Conservation (phyloP, 1,140 invertebrate species). For the Camponotus vicinus region DNA sequence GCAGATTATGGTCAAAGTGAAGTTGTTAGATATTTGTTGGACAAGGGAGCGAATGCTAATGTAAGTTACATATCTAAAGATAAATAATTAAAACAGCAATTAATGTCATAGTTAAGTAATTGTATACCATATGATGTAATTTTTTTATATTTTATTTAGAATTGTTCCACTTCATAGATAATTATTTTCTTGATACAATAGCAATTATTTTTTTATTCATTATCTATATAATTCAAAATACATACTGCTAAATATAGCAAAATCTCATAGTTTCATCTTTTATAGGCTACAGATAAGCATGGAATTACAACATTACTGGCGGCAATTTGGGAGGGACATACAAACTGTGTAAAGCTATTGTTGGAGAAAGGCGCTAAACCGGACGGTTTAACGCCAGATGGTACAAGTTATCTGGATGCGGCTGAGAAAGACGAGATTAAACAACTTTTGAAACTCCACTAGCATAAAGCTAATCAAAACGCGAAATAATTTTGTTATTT, state of each 20-base stretch:
- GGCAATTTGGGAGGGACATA: conserved; percentile 98
- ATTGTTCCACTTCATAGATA: not conserved
- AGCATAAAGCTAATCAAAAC: conserved; percentile 80
- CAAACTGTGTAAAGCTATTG: conserved; percentile 94
- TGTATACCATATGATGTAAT: not conserved
- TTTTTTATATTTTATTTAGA: not conserved
- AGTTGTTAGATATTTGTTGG: conserved; percentile 95
- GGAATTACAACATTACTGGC: conserved; percentile 96
- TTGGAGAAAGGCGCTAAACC: conserved; percentile 95
- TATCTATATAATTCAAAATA: not conserved
- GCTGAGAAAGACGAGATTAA: conserved; percentile 98
- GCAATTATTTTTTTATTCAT: not conserved
- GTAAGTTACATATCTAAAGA: conserved; percentile 87
- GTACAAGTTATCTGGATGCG: conserved; percentile 93
- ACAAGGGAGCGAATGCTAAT: conserved; percentile 96
- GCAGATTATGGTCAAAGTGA: conserved; percentile 98
- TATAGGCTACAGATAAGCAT: conserved; percentile 95
- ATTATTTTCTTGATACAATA: not conserved
- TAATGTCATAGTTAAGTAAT: conserved; percentile 14
- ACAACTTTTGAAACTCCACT: conserved; percentile 87
- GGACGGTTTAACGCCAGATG: conserved; percentile 94
- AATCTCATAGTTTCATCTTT: conserved; percentile 65
- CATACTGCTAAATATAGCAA: not conserved
- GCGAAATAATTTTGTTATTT: conserved; percentile 83
- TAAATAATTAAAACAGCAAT: not conserved